Base-by-base conservation (phyloP, 2,888 invertebrate genomes). In the Catonia carolina region DNA sequence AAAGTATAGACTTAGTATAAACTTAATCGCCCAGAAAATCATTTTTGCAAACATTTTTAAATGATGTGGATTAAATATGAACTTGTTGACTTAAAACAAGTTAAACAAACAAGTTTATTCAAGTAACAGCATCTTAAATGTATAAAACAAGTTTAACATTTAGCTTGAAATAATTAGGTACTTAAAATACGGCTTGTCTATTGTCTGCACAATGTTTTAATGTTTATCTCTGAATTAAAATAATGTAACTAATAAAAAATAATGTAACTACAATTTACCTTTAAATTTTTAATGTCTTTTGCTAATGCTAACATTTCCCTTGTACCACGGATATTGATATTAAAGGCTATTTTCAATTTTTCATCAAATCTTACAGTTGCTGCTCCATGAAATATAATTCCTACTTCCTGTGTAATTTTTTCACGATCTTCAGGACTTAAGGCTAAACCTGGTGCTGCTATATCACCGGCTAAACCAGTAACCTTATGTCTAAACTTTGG, bases 361-460 rank as follows among this genome's bases (percentile, higher is more conserved):
- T 93, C 93, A 70, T 92, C 89, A 67, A 94, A 94, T 67, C 85
- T 82, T 4, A 96, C 89, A 0, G 95, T 95, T 1, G 96, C 97
- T 0, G 96, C 96, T 7, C 87, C 86, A 69, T 97, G 93, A 72
- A 97, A 86, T 10, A 89, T 80, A 49, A 85, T 73, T 51, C 77
- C 73, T 33, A 89, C 82, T 68, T 89, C 83, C 7, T 84, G 77
- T 50, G 76, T 73, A 23, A 94, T 73, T 53, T 77, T 70, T 51
- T 80, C 72, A 27, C 83, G 75, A 53, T 80, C 78, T 2, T 79
- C 75, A 2, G 75, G 73, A 27, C 75, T 80, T 7, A 91, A 73
- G 2, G 88, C 89, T 20, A 86, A 73, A 62, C 79, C 73, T 49
- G 81, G 79, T 55, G 75, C 76, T 55, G 81, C 76, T 23, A 91